These are phyloP conservation scores for Neosalanx taihuensis DNA, from an alignment of 2,797 vertebrate genomes.

Conservation along the genomic window DNA sequence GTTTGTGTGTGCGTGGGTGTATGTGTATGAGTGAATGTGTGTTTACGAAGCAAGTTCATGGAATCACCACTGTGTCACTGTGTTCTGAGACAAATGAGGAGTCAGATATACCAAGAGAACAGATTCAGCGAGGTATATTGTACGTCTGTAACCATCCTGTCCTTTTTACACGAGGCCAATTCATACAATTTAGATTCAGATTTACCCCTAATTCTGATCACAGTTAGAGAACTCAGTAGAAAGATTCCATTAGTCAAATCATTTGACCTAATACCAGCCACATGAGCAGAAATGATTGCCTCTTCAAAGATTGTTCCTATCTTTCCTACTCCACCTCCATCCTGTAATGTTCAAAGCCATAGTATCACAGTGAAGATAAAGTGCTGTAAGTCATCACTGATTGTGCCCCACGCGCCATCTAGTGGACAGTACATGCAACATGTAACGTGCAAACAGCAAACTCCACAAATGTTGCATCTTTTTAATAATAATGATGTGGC, in stretches of 20 bases:
- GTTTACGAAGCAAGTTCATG: slow-evolving; percentile 12
- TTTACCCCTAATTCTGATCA: too few species aligned
- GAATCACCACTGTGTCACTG: background rate
- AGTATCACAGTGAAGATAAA: too few species aligned
- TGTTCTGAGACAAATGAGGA: slow-evolving; percentile 34
- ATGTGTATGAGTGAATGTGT: background rate
- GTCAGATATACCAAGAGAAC: slow-evolving; percentile 23
- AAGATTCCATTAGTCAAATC: too few species aligned
- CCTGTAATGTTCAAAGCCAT: background rate
- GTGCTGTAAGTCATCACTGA: too few species aligned
- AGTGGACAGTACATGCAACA: too few species aligned
- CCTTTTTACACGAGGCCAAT: background rate
- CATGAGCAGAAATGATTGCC: background rate
- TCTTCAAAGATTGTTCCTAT: background rate
- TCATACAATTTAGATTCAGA: too few species aligned
- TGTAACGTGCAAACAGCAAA: too few species aligned
- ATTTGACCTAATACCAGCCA: too few species aligned
- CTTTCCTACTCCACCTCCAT: background rate
- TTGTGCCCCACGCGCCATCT: too few species aligned
- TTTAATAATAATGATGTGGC: too few species aligned
- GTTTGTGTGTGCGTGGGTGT: slow-evolving; percentile 5
- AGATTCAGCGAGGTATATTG: slow-evolving; percentile 33
- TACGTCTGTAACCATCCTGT: slow-evolving; percentile 16
- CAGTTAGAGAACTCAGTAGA: too few species aligned
- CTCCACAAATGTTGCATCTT: too few species aligned